A percentile compares a stretch with the other conserved stretches of the same genome.
Conservation (phyloP, 2,797 vertebrate genomes). For the Decapterus maruadsi region DNA sequence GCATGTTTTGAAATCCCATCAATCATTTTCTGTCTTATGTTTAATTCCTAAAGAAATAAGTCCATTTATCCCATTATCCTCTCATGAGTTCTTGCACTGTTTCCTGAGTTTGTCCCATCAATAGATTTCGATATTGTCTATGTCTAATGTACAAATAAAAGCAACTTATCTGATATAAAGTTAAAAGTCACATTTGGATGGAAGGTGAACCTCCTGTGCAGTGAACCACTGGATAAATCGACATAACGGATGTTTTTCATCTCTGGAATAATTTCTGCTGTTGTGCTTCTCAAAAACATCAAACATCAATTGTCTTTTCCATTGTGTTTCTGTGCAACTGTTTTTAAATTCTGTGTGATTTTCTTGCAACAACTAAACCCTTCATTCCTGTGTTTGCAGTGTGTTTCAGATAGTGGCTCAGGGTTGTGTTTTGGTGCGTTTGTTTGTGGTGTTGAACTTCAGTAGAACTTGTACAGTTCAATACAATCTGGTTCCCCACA, state of each 20-base stretch:
- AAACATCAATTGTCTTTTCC: background rate
- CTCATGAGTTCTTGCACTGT: background rate
- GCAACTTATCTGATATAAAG: too few relatives aligned
- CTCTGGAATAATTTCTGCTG: background rate
- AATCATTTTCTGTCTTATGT: too few relatives aligned
- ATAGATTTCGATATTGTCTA: background rate
- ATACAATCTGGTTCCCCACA: background rate
- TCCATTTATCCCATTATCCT: background rate
- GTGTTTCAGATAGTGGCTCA: background rate
- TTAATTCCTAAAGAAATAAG: background rate
- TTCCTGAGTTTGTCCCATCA: background rate
- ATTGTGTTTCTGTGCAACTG: background rate
- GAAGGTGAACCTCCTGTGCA: background rate
- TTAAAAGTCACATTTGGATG: background rate
- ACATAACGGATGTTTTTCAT: background rate
- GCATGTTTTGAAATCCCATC: conserved; percentile 16
- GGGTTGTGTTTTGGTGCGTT: background rate
- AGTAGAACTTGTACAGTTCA: background rate
- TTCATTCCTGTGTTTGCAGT: conserved; percentile 2
- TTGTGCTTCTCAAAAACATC: background rate
- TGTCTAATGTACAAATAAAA: too few relatives aligned
- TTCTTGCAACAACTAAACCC: background rate
- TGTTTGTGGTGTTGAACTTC: background rate
- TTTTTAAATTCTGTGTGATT: conserved; percentile 6
- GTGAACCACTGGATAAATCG: background rate